Conservation (phyloP, 2,797 vertebrate genomes). For the Phrynocephalus forsythii region DNA sequence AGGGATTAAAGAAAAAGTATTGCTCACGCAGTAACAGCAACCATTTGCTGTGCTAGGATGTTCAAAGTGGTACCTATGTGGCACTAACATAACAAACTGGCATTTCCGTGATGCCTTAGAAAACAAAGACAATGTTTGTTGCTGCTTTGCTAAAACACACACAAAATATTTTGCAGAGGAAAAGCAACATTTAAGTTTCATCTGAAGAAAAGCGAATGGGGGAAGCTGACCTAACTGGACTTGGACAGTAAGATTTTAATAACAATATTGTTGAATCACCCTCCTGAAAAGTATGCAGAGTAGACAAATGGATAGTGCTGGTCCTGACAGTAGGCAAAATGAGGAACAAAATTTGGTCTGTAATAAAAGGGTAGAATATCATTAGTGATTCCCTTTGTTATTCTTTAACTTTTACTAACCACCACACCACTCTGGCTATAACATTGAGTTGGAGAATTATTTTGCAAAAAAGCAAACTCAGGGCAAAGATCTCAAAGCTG, state of each 20-base stretch:
- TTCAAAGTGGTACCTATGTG: not conserved
- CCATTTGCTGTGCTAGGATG: not conserved
- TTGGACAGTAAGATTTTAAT: not conserved
- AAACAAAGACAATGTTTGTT: no score
- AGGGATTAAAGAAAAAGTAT: not conserved
- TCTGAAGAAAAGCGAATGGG: not conserved
- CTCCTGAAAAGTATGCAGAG: not conserved
- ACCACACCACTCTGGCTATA: no score
- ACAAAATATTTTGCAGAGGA: not conserved
- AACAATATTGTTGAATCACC: not conserved
- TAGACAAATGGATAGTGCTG: no score
- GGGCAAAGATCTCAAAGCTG: no score
- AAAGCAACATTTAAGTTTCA: slow-evolving; percentile 16
- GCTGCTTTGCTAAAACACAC: not conserved
- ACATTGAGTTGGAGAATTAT: no score
- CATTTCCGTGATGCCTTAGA: not conserved
- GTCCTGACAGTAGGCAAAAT: no score
- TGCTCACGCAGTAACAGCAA: not conserved
- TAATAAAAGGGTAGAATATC: no score
- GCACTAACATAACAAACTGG: not conserved
- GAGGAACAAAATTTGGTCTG: no score
- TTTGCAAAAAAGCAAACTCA: no score
- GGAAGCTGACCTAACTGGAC: not conserved
- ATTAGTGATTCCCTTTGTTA: no score
- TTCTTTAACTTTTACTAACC: no score